A percentile compares a stretch with the other conserved stretches of the same genome.
Evolutionary conservation across 2,888 invertebrate genomes (phyloP).

Genomic region (Drosophila kambysellisi): DNA sequence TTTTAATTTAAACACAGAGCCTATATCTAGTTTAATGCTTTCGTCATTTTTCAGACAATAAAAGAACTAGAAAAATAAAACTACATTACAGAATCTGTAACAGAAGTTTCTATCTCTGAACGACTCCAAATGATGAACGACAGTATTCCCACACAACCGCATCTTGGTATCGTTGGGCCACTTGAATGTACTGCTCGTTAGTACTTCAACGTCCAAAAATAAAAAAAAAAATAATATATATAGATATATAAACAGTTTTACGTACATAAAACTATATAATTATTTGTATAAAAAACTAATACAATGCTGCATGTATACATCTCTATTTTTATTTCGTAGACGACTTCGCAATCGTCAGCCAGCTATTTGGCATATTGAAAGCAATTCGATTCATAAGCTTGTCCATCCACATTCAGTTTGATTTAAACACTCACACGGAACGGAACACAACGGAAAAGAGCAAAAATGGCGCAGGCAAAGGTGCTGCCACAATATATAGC

Average conservation of each 20-base stretch:
- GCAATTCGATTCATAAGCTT: conserved; percentile 37
- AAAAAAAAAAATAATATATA: too few relatives aligned
- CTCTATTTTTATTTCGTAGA: too few relatives aligned
- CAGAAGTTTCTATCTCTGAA: neutral
- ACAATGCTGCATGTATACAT: too few relatives aligned
- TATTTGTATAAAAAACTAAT: too few relatives aligned
- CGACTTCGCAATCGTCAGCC: conserved; percentile 24
- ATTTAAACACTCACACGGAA: conserved; percentile 29
- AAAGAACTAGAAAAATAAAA: neutral
- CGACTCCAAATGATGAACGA: too few relatives aligned
- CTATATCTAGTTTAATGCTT: neutral
- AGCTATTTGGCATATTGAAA: conserved; percentile 37
- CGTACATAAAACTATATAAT: too few relatives aligned
- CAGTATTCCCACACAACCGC: too few relatives aligned
- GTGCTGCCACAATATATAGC: conserved; percentile 69
- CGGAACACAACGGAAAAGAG: conserved; percentile 10
- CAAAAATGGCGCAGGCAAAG: conserved; percentile 54
- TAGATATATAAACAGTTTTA: too few relatives aligned
- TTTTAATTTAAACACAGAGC: neutral
- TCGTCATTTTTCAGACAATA: neutral
- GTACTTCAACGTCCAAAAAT: too few relatives aligned
- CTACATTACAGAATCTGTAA: too few relatives aligned
- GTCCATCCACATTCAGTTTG: conserved; percentile 47
- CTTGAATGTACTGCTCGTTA: too few relatives aligned
- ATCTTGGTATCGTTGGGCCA: too few relatives aligned